phyloP scores from a whole-genome alignment of 2,797 vertebrate species.

The Melopsittacus undulatus region DNA sequence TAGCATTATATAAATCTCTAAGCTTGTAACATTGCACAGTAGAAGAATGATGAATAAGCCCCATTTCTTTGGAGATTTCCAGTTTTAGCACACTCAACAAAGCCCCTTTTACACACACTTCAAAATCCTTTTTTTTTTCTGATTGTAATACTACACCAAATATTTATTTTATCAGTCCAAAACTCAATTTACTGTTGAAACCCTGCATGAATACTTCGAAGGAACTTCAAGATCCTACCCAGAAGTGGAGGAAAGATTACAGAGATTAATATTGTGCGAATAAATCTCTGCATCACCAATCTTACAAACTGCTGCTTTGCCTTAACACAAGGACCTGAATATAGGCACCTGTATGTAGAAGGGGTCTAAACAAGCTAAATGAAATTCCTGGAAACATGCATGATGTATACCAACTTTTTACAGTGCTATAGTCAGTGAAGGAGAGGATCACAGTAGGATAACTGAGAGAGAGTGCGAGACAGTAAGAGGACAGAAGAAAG shows the following conservation, averaged over 20 bases:
- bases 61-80: slow-evolving; percentile 31
- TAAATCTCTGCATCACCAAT: slow-evolving; percentile 14
- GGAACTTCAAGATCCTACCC: background rate
- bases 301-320: background rate
- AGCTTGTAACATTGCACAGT: background rate
- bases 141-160: slow-evolving; percentile 2
- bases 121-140: background rate
- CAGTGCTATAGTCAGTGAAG: background rate
- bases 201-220: slow-evolving; percentile 2
- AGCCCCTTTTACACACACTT: slow-evolving; percentile 17
- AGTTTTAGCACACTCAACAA: slow-evolving; percentile 30
- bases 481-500: background rate
- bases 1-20: background rate
- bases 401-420: background rate
- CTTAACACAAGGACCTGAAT: background rate
- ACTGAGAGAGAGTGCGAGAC: background rate
- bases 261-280: slow-evolving; percentile 3
- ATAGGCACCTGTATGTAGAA: background rate
- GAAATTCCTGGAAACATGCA: background rate
- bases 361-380: background rate
- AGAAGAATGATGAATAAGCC: slow-evolving; percentile 46
- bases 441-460: background rate
- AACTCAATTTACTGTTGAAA: slow-evolving; percentile 49
- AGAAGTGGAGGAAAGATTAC: slow-evolving; percentile 26
- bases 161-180: slow-evolving; percentile 41